Percentiles rank a stretch among this genome's conserved stretches.
phyloP scores from a whole-genome alignment of 2,113 vertebrate genomes.

The Buteo buteo region DNA sequence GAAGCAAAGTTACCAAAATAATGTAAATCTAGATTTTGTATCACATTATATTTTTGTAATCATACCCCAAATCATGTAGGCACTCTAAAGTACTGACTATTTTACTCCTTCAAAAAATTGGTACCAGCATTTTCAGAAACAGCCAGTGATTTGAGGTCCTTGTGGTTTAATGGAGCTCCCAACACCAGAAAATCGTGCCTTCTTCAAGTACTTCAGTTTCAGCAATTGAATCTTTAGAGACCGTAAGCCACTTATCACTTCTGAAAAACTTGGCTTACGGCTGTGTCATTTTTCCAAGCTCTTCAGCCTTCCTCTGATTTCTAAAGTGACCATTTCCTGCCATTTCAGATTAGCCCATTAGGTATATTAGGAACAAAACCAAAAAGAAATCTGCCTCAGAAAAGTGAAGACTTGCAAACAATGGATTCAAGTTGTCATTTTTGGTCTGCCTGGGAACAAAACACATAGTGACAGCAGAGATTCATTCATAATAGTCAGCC shows the following conservation, averaged over 20 bases:
- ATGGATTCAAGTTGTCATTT: neutral
- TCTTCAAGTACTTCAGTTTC: neutral
- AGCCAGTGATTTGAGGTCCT: neutral
- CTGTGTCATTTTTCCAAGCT: neutral
- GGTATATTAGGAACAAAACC: neutral
- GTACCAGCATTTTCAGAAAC: neutral
- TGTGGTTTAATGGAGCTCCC: neutral
- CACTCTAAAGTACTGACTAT: neutral
- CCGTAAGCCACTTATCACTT: neutral
- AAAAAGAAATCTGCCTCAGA: neutral
- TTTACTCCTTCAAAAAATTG: neutral
- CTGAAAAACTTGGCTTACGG: neutral
- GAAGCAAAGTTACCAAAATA: neutral
- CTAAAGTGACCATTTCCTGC: neutral
- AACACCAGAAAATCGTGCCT: neutral
- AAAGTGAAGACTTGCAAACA: neutral
- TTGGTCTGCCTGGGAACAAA: neutral
- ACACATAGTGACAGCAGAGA: neutral
- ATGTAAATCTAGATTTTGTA: neutral
- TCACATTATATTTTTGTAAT: neutral
- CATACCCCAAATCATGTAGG: neutral
- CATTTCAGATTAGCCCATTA: neutral
- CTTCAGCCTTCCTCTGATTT: neutral
- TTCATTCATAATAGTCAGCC: neutral
- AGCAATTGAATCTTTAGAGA: neutral